Base-by-base conservation (phyloP, 2,888 invertebrate species). In the Folsomia candida region DNA sequence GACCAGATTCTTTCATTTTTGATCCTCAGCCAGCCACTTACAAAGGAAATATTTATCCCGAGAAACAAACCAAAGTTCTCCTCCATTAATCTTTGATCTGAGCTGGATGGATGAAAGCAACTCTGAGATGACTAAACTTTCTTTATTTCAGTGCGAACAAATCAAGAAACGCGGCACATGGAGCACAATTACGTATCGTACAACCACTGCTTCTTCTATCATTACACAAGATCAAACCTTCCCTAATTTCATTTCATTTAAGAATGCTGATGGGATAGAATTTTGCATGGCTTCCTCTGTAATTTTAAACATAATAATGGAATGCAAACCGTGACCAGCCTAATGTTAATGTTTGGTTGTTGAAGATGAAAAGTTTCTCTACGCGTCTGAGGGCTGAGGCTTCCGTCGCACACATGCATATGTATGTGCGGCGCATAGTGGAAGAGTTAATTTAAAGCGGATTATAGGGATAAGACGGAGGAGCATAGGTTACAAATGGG, bases 401-500 rank as follows among this genome's bases (percentile, higher is more conserved):
- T 37, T 37, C 4, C 14, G 14, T n/a, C n/a, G n/a, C n/a, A 37
- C 4, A 37, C 37, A 37, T 14, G 37, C 37, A 37, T 37, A 37
- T 14, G 14, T 37, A 37, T n/a, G n/a, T n/a, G 37, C 37, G 37
- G 37, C 37, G 37, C 14, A 37, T 14, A n/a, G 4, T 37, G 37
- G 37, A 37, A 20, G 54, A 54, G 54, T 54, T 54, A 54, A 54
- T 54, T 54, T 54, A 54, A 6, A 54, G 6, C 6, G 54, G 54
- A 54, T 54, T 11, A 47, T 11, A 47, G 47, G 47, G 54, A 54
- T 14, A 54, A 54, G 54, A 6, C 11, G 20, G 54, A 54, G 20
- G 4, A 54, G 54, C 54, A 54, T 54, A 54, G 54, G 54, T 54
- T 54, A 54, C 54, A 54, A 54, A 54, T 47, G 47, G n/a, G 47